Conservation (phyloP, 2,888 invertebrate genomes). For the Chymomyza fuscimana region DNA sequence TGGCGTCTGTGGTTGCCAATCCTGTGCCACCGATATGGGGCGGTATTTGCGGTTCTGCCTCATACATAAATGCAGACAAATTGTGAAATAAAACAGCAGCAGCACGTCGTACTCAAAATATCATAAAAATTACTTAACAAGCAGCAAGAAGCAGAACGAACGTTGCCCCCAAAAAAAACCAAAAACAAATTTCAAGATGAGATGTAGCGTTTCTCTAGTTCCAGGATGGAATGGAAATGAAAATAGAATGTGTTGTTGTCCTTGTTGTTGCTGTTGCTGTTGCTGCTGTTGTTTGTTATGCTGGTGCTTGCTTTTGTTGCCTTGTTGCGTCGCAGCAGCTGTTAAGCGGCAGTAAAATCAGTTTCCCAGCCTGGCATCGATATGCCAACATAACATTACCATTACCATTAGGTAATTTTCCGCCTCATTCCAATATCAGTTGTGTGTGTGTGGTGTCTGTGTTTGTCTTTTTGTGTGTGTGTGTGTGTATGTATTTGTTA, state of each 20-base stretch:
- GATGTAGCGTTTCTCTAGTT: neutral
- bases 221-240: neutral
- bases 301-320: neutral
- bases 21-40: neutral
- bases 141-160: neutral
- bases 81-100: slow-evolving; percentile 43
- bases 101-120: slow-evolving; percentile 51
- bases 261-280: neutral
- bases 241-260: neutral
- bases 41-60: neutral
- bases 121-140: slow-evolving; percentile 55
- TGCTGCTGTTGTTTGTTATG: neutral
- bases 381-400: neutral
- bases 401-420: slow-evolving; percentile 8
- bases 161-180: neutral
- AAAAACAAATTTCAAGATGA: neutral
- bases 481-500: neutral
- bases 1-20: neutral
- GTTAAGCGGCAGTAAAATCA: slow-evolving; percentile 6
- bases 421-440: neutral
- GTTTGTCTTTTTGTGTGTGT: neutral
- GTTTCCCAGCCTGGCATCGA: neutral
- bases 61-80: slow-evolving; percentile 52
- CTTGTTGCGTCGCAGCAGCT: slow-evolving; percentile 1
- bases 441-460: neutral